These are phyloP conservation scores for Lophotis ruficrista DNA, from an alignment of 2,113 vertebrate species.

Conservation along the genomic window DNA sequence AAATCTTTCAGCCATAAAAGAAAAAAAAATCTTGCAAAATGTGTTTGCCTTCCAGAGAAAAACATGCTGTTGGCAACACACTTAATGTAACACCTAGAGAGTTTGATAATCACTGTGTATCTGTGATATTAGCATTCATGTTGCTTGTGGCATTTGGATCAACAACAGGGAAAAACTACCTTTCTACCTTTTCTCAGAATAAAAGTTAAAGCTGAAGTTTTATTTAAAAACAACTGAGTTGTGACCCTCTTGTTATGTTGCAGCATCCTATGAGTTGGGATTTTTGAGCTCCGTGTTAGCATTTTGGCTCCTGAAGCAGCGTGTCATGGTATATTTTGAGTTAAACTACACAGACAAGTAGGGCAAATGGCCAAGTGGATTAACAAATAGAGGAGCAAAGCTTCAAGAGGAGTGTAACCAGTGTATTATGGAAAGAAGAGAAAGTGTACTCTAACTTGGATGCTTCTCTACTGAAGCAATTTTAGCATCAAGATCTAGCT, in stretches of 20 bases:
- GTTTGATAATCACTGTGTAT: conserved; percentile 14
- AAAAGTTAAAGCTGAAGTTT: conserved; percentile 59
- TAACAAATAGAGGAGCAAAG: background rate
- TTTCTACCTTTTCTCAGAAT: background rate
- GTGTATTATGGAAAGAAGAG: background rate
- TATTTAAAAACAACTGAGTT: conserved; percentile 48
- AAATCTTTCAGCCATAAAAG: background rate
- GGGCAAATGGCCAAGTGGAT: background rate
- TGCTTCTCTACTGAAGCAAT: background rate
- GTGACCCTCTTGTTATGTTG: background rate
- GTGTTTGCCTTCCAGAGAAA: conserved; percentile 55
- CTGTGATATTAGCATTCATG: conserved; percentile 11
- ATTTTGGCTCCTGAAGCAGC: background rate
- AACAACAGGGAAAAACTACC: background rate
- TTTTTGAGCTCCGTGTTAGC: background rate
- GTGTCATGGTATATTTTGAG: background rate
- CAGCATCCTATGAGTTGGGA: background rate
- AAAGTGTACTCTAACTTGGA: background rate
- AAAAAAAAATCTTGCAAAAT: conserved; percentile 5
- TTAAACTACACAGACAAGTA: background rate
- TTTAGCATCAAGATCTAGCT: background rate
- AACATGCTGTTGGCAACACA: conserved; percentile 38
- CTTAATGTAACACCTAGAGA: conserved; percentile 39
- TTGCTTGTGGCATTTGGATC: conserved; percentile 51
- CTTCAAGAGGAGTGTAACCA: background rate